phyloP scores from a whole-genome alignment of 2,888 invertebrate species.

The Plagiodera versicolora region DNA sequence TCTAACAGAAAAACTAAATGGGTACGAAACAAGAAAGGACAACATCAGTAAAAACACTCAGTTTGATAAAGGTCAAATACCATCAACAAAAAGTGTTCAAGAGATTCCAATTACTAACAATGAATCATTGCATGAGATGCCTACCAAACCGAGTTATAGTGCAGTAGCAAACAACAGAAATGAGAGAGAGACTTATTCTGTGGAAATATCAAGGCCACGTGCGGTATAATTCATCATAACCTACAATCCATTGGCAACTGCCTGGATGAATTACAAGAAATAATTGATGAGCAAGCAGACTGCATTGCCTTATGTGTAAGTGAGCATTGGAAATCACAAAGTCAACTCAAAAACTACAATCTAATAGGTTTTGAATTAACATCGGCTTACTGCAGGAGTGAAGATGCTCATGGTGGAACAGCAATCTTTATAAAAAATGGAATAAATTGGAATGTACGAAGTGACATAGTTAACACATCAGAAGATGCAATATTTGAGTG shows the following conservation, averaged over 20 bases:
- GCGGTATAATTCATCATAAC: background rate
- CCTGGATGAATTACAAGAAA: background rate
- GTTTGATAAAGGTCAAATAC: background rate
- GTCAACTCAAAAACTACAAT: background rate
- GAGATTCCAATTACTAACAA: too few relatives aligned
- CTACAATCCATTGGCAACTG: background rate
- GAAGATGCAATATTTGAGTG: background rate
- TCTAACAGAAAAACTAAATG: too few relatives aligned
- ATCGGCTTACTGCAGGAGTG: background rate
- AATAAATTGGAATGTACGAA: conserved; percentile 1
- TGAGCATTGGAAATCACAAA: background rate
- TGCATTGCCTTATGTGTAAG: background rate
- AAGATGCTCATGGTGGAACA: background rate
- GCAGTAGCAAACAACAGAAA: background rate
- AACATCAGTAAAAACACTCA: background rate
- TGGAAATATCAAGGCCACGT: background rate
- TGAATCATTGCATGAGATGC: too few relatives aligned
- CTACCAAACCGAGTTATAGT: background rate
- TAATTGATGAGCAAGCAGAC: background rate
- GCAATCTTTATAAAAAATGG: background rate
- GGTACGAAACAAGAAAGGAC: background rate
- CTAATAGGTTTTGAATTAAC: background rate
- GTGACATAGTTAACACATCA: background rate
- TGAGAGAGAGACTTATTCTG: background rate
- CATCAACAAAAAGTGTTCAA: too few relatives aligned